Conservation (phyloP, 1,140 invertebrate genomes). For the Drosophila insularis region DNA sequence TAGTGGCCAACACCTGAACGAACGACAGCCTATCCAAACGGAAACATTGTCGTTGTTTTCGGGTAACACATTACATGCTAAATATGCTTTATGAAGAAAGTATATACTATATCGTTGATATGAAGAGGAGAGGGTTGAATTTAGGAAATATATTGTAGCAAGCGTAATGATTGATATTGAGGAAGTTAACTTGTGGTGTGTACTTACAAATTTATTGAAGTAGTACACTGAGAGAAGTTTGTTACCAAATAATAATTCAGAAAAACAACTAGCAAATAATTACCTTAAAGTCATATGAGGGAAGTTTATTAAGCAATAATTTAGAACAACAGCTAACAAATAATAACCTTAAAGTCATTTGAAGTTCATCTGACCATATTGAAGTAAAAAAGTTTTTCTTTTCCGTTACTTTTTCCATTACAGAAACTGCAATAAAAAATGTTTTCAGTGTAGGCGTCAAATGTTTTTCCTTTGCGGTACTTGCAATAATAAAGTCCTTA, state of each 20-base stretch:
- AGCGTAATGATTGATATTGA: conserved; percentile 78
- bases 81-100: conserved; percentile 72
- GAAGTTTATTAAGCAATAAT: not conserved
- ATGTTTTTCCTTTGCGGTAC: conserved; percentile 26
- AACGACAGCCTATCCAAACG: conserved; percentile 53
- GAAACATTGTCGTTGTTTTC: conserved; percentile 46
- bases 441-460: conserved; percentile 39
- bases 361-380: no score
- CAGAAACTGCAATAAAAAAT: not conserved
- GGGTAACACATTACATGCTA: conserved; percentile 38
- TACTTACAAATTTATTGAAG: conserved; percentile 38
- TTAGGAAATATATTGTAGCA: conserved; percentile 54
- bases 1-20: conserved; percentile 70
- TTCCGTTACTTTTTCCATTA: not conserved
- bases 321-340: not conserved
- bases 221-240: conserved; percentile 34
- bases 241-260: not conserved
- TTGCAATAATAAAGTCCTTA: conserved; percentile 67
- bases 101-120: conserved; percentile 10
- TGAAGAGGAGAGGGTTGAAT: conserved; percentile 26
- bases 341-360: no score
- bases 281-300: conserved; percentile 4
- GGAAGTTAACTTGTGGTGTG: conserved; percentile 66
- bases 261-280: not conserved
- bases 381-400: not conserved